Base-by-base conservation (phyloP, 2,797 vertebrate species). In the Falco biarmicus region DNA sequence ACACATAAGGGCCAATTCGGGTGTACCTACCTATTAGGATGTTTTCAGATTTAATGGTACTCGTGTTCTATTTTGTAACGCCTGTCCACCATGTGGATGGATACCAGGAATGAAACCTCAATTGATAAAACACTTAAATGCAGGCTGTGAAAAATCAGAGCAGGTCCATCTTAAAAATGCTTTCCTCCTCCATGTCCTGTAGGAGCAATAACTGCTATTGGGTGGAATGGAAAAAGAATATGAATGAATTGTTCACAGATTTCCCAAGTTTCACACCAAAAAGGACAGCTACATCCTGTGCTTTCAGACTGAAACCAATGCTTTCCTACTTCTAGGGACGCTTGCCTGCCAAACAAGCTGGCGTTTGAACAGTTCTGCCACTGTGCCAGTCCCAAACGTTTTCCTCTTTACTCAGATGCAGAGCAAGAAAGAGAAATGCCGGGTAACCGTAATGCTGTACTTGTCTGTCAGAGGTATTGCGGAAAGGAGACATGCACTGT, bases 291-390 rank as follows among this genome's bases (percentile, higher is more conserved):
- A 57, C 32, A 47, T 63, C 43, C 68, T 51, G 76, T 69, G 26
- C 47, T 85, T 91, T 84, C 73, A 56, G 56, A 82, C 37, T 32
- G 25, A 54, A 90, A 37, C 18, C 0, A 0, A 91, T 68, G 71
- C 9, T 76, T 87, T 91, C 80, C 68, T 61, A 63, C 59, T 95
- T 83, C 54, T 78, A 75, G 65, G 41, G 70, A 48, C 47, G 37
- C 22, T 57, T 1, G 6, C 60, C 64, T 95, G 82, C 91, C 94
- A 90, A 85, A 77, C 74, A 47, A 78, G 37, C 48, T 93, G 78
- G n/a, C 0, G 0, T 65, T 79, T 29, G 34, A 79, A 64, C 71
- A 90, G 18, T 32, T 47, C 66, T 89, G 81, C 86, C 43, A 25
- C 64, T 65, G 32, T 0, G 0, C 64, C 86, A 51, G 41, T 31